Conservation (phyloP, 2,113 vertebrate species). For the Galemys pyrenaicus region DNA sequence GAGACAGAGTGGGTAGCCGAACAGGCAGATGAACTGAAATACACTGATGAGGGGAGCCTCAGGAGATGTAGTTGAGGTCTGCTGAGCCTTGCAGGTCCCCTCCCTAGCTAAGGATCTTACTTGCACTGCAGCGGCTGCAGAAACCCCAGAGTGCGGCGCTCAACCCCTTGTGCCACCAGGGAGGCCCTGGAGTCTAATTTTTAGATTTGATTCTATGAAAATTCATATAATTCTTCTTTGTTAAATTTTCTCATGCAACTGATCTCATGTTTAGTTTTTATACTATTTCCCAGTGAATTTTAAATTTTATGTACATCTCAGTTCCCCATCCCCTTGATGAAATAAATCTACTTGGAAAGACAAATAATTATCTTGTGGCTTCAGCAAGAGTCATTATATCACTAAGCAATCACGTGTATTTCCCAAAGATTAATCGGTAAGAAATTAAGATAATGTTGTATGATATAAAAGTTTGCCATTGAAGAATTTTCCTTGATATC, state of each 20-base stretch:
- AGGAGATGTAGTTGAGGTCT: no score
- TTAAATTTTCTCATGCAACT: neutral
- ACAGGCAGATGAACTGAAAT: no score
- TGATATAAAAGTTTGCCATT: slow-evolving; percentile 40
- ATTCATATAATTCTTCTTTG: neutral
- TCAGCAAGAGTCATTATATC: slow-evolving; percentile 30
- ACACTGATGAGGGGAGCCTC: no score
- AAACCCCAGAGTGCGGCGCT: no score
- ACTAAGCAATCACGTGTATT: slow-evolving; percentile 35
- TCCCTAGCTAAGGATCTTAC: no score
- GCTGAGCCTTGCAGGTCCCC: no score
- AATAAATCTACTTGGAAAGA: slow-evolving; percentile 54
- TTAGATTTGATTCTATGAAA: slow-evolving; percentile 6
- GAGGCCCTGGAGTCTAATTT: neutral
- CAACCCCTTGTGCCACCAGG: no score
- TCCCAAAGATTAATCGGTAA: slow-evolving; percentile 42
- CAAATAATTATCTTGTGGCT: slow-evolving; percentile 38
- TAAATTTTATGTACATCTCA: slow-evolving; percentile 30
- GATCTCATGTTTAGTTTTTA: slow-evolving; percentile 7
- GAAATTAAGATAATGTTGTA: slow-evolving; percentile 30
- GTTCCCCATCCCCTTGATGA: neutral
- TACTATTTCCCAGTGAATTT: slow-evolving; percentile 22
- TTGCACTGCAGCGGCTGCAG: no score
- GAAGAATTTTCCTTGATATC: slow-evolving; percentile 25
- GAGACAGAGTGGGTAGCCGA: no score